Evolutionary conservation across 2,113 vertebrate species (phyloP), one percentile per base, ranked within the genome.

Genomic region (Cyprinodon tularosa): DNA sequence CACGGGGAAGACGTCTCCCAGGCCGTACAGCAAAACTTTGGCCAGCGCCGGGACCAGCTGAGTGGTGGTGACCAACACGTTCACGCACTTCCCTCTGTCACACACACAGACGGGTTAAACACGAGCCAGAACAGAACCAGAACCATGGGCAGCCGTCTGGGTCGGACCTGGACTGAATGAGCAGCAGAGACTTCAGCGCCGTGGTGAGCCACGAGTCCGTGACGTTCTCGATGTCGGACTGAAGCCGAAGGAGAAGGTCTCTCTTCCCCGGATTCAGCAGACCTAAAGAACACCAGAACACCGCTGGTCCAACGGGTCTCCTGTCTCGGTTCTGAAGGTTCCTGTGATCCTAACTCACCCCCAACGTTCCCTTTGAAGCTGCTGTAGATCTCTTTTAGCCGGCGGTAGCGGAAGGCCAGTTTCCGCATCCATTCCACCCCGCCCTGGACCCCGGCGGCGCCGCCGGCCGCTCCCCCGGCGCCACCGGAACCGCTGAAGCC

Each of bases 351-450:
- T 29, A 1, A 61, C 89, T 95, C 91, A 98, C 98, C 96, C 86
- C 95, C 96, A 0, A 98, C 96, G 0, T 99, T 97, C 22, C 91
- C 94, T 85, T 96, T 97, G 91, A 97, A 97, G 42, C 91, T 95
- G 53, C 97, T 97, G 82, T 99, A 99, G 92, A 97, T 96, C 89
- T 99, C 97, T 90, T 96, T 96, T 47, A 99, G 96, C 68, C 96
- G 92, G 39, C 98, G 96, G 92, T 99, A 99, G 20, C 98, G 96
- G 81, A 99, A 99, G 6, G 98, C 98, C 92, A 99, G 78, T 45
- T 99, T 99, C 17, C 97, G 95, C 98, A 99, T 99, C 98, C 98
- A 99, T 87, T 99, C 98, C 77, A 98, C 97, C 0, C 97, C 97
- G 0, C 98, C 97, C 72, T 98, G 98, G 12, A 99, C 97, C 0